phyloP scores from a whole-genome alignment of 2,797 vertebrate species.

The Mus minutoides region DNA sequence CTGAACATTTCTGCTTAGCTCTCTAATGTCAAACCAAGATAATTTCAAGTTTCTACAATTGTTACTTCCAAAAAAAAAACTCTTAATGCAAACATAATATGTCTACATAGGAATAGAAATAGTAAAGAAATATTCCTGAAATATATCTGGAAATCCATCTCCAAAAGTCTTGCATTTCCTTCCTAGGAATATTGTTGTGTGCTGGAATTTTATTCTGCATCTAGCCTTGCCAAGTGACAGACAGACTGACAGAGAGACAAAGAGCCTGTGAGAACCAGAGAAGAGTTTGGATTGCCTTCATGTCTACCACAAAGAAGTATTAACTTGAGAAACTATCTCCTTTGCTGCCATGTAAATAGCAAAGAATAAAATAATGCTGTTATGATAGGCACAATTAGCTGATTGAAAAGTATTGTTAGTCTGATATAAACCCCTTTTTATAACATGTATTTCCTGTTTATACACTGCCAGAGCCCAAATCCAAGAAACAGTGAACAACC shows the following conservation, averaged over 20 bases:
- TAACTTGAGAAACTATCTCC: neutral
- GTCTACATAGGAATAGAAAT: neutral
- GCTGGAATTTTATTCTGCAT: neutral
- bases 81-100: neutral
- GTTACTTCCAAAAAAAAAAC: neutral
- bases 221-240: neutral
- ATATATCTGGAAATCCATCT: neutral
- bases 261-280: neutral
- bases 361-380: neutral
- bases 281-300: neutral
- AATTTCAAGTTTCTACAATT: neutral
- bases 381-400: neutral
- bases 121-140: neutral
- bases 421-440: neutral
- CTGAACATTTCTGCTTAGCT: neutral
- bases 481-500: neutral
- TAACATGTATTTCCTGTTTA: neutral
- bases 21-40: neutral
- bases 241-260: neutral
- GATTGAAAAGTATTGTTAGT: neutral
- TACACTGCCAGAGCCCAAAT: neutral
- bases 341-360: neutral
- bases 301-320: neutral
- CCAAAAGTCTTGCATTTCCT: neutral
- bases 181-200: neutral